Evolutionary conservation across 2,113 vertebrate genomes (phyloP), one percentile per base, ranked within the genome.

Genomic region (Condylura cristata): DNA sequence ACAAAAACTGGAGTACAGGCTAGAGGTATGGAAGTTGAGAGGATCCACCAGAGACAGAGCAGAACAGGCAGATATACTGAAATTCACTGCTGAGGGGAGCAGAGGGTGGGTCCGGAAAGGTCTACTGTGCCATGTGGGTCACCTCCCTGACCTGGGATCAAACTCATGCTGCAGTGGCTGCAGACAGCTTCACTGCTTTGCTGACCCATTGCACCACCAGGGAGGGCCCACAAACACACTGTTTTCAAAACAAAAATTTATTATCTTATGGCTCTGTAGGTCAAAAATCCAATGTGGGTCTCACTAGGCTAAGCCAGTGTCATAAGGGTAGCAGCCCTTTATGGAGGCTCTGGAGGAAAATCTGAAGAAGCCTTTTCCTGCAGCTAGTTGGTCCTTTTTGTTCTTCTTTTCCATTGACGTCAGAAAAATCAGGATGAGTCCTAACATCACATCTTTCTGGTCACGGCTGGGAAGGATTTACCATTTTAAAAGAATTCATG

Each of bases 161-260:
- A n/a, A n/a, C n/a, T n/a, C n/a, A n/a, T n/a, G n/a, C n/a, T n/a
- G n/a, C n/a, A n/a, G n/a, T n/a, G n/a, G n/a, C n/a, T n/a, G n/a
- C n/a, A n/a, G n/a, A n/a, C n/a, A n/a, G n/a, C n/a, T n/a, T n/a
- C n/a, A n/a, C n/a, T n/a, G n/a, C n/a, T n/a, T n/a, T n/a, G n/a
- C n/a, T n/a, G n/a, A n/a, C n/a, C n/a, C n/a, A n/a, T n/a, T n/a
- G n/a, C n/a, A n/a, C n/a, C n/a, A n/a, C n/a, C n/a, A n/a, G n/a
- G n/a, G n/a, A n/a, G n/a, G n/a, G n/a, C n/a, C n/a, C n/a, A n/a
- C n/a, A n/a, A n/a, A n/a, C n/a, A n/a, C n/a, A n/a, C n/a, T n/a
- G n/a, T 56, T 24, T 89, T 65, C 65, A 80, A 90, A 84, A 75
- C 34, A 46, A 32, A 76, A 32, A 68, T 95, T 48, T 66, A 78